Base-by-base conservation (phyloP, 2,888 invertebrate genomes). In the Xestoiulus laeticollis region DNA sequence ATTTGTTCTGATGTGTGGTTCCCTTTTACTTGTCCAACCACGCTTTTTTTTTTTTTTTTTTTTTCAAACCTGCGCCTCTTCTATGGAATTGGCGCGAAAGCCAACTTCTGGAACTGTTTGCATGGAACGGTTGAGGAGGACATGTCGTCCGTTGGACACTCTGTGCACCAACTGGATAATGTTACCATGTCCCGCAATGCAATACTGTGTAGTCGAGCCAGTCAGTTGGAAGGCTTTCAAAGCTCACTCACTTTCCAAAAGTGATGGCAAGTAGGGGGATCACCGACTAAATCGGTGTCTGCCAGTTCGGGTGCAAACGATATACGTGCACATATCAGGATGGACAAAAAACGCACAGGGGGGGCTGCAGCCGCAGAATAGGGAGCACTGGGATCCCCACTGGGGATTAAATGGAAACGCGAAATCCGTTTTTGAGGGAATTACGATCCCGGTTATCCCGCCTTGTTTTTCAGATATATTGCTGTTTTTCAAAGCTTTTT, bases 231-330 rank as follows among this genome's bases (percentile, higher is more conserved):
- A 26, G 68, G 10, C 26, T 68, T 68, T 26, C 26, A 68, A 26
- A 68, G 8, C 68, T 26, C 68, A 30, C 26, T 68, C 68, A 68
- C 68, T 68, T 26, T 68, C 68, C 68, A 26, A 68, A 78, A 78
- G 78, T 78, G 78, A 78, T 78, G 78, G 78, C 78, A 32, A 30
- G 16, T 78, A 32, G 78, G 59, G 78, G 78, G 30, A 78, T 68
- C 68, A 26, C 22, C 68, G 68, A 68, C 68, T 68, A 68, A 68
- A 68, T 78, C 78, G 78, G 78, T 78, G 78, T 12, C 78, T 78
- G 78, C 78, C 78, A 26, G 78, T 12, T 32, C 78, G 78, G 78
- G 78, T 78, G 78, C 78, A 2, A 78, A 16, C 14, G 78, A 78
- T 16, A 19, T 48, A 48, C 14, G 16, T 16, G 48, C 48, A 16